Percentiles rank a stretch among this genome's conserved stretches.
These are phyloP conservation scores for Chunga burmeisteri DNA, from an alignment of 2,113 vertebrate species.

Conservation along the genomic window DNA sequence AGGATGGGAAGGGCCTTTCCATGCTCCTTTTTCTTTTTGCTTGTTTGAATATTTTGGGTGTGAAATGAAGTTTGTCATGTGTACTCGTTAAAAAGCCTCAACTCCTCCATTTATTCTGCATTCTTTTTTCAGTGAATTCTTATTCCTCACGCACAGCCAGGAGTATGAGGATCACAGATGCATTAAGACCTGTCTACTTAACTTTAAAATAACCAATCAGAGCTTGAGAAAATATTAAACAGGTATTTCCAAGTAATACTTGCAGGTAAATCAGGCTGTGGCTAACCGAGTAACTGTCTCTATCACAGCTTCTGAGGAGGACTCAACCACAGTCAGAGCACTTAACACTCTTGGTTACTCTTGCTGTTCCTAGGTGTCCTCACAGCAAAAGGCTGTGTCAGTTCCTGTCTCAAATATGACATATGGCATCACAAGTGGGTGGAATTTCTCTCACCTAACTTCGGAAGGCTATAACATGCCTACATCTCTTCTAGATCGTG, in stretches of 20 bases:
- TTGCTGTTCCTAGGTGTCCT: not conserved
- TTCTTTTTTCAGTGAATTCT: not conserved
- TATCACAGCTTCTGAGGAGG: not conserved
- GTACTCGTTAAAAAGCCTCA: not conserved
- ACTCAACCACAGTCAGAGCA: not conserved
- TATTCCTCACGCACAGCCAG: not conserved
- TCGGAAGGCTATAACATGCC: not conserved
- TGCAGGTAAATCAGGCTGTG: not conserved
- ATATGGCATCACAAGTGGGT: not conserved
- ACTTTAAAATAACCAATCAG: not conserved
- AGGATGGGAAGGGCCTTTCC: not conserved
- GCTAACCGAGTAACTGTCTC: not conserved
- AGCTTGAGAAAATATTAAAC: not conserved
- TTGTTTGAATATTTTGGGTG: not conserved
- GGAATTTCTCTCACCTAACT: conserved; percentile 7
- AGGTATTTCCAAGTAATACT: not conserved
- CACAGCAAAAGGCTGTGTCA: not conserved
- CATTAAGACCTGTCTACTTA: not conserved
- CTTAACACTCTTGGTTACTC: not conserved
- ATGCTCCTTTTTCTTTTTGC: not conserved
- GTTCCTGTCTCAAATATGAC: not conserved
- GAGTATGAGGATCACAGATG: not conserved
- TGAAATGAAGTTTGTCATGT: not conserved
- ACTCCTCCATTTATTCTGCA: not conserved
- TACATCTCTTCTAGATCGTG: not conserved